Evolutionary conservation across 2,888 invertebrate genomes (phyloP).

Genomic region (Coleophora deauratella): DNA sequence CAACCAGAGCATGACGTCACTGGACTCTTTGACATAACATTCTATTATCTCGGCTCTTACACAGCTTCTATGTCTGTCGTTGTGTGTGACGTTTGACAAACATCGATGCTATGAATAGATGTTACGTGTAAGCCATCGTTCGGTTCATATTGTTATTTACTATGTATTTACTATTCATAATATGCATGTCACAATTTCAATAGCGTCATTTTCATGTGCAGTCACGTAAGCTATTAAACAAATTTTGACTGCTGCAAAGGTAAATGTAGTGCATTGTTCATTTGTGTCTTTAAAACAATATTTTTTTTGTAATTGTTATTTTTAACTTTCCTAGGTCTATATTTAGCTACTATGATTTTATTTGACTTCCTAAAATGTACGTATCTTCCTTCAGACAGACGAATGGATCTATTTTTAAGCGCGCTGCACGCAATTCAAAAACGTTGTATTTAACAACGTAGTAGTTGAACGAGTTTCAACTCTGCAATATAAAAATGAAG

Average conservation of each 20-base stretch:
- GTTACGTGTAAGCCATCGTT: slow-evolving; percentile 5
- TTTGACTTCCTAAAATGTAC: slow-evolving; percentile 72
- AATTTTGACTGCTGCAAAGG: not conserved
- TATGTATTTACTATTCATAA: too few species aligned
- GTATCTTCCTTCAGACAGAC: slow-evolving; percentile 53
- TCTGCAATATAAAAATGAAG: slow-evolving; percentile 26
- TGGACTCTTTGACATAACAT: not conserved
- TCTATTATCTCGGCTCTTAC: slow-evolving; percentile 1
- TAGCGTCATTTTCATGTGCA: slow-evolving; percentile 8
- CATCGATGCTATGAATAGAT: slow-evolving; percentile 6
- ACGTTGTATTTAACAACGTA: slow-evolving; percentile 41
- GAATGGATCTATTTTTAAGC: slow-evolving; percentile 59
- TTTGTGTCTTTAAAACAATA: too few species aligned
- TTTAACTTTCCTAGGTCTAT: slow-evolving; percentile 42
- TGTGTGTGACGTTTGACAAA: slow-evolving; percentile 1
- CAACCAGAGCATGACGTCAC: not conserved
- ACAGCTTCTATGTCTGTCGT: slow-evolving; percentile 4
- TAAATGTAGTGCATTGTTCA: too few species aligned
- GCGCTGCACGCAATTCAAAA: slow-evolving; percentile 40
- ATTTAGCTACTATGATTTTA: slow-evolving; percentile 54
- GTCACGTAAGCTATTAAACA: not conserved
- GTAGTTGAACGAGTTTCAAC: slow-evolving; percentile 38
- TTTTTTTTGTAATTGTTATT: slow-evolving; percentile 19
- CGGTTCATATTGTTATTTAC: not conserved
- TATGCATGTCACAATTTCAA: slow-evolving; percentile 3